Conservation (phyloP, 1,140 invertebrate species). For the Drosophila sechellia region DNA sequence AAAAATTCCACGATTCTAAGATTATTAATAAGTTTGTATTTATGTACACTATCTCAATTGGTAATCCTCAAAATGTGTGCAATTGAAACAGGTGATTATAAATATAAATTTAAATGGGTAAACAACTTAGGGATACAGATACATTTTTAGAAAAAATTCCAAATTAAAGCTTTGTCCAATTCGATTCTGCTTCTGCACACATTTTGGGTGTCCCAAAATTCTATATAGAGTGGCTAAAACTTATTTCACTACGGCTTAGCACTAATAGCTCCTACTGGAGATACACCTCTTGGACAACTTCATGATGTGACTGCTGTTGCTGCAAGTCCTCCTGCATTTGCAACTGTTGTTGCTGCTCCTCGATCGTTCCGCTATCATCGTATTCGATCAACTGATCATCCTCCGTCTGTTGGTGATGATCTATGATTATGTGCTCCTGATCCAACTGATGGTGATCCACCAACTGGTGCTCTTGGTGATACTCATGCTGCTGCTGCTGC, state of each 20-base stretch:
- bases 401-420: conserved; percentile 71
- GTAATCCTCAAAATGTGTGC: conserved; percentile 23
- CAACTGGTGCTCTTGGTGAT: conserved; percentile 47
- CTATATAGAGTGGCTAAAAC: conserved; percentile 43
- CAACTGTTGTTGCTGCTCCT: conserved; percentile 66
- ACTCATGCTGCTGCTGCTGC: conserved; percentile 40
- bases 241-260: conserved; percentile 29
- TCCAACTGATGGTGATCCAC: conserved; percentile 65
- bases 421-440: conserved; percentile 69
- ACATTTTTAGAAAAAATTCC: conserved; percentile 6
- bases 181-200: conserved; percentile 7
- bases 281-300: conserved; percentile 79
- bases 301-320: conserved; percentile 65
- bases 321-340: conserved; percentile 58
- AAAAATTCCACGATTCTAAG: conserved; percentile 7
- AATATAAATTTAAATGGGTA: not conserved
- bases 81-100: not conserved
- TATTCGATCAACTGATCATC: conserved; percentile 69
- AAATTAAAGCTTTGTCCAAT: conserved; percentile 18
- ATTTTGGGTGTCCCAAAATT: conserved; percentile 13
- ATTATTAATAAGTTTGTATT: conserved; percentile 18
- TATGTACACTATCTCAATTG: conserved; percentile 31
- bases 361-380: conserved; percentile 61
- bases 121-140: not conserved
- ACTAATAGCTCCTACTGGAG: conserved; percentile 54